Conservation (phyloP, 1,140 invertebrate species). For the Zelostemma sp. region DNA sequence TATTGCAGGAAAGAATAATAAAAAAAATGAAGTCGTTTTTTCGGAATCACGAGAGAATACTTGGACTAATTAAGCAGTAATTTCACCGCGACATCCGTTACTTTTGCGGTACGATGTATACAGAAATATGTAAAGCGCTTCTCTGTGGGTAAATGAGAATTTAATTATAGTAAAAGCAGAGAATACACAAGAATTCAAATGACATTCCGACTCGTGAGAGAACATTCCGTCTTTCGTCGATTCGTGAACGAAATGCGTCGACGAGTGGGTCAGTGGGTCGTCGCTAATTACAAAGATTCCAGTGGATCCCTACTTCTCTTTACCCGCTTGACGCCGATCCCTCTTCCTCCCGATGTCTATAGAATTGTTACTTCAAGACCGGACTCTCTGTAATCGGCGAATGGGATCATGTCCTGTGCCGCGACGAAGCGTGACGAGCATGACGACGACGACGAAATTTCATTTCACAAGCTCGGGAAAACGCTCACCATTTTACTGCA, state of each 20-base stretch:
- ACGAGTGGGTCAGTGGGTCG: slow-evolving; percentile 64
- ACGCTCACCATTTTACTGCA: background rate
- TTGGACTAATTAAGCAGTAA: no score
- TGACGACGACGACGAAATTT: slow-evolving; percentile 26
- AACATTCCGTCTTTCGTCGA: slow-evolving; percentile 35
- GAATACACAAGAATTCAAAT: slow-evolving; percentile 16
- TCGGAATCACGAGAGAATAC: no score
- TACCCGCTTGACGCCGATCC: background rate
- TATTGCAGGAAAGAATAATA: no score
- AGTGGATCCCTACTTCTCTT: slow-evolving; percentile 38
- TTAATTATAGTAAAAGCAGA: no score
- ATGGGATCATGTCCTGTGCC: slow-evolving; percentile 36
- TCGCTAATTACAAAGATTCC: slow-evolving; percentile 63
- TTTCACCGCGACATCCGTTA: no score
- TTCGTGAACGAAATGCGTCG: slow-evolving; percentile 55
- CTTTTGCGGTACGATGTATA: no score
- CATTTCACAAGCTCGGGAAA: slow-evolving; percentile 29
- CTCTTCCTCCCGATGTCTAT: slow-evolving; percentile 5
- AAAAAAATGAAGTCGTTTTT: no score
- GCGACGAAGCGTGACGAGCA: slow-evolving; percentile 25
- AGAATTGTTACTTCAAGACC: slow-evolving; percentile 36
- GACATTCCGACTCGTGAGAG: slow-evolving; percentile 45
- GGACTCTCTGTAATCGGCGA: slow-evolving; percentile 42
- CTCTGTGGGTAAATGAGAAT: no score
- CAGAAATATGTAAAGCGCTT: no score